phyloP scores from a whole-genome alignment of 2,113 vertebrate species.

The Phyllostomus hastatus region DNA sequence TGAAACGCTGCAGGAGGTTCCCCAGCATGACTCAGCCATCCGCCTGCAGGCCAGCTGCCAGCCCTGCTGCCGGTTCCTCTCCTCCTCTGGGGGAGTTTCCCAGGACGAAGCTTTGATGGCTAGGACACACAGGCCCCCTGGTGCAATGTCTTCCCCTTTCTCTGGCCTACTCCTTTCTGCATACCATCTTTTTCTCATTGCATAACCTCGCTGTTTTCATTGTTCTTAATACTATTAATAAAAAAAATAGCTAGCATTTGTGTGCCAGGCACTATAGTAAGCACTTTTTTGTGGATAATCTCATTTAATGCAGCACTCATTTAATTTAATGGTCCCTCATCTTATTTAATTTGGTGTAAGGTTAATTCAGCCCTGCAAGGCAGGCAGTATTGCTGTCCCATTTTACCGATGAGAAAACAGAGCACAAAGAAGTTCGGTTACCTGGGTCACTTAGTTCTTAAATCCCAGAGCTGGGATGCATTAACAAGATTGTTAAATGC shows the following conservation, averaged over 20 bases:
- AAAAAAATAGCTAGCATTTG: too few species aligned
- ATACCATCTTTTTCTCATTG: too few species aligned
- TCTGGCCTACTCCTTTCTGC: not conserved
- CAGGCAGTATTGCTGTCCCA: not conserved
- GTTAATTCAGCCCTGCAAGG: not conserved
- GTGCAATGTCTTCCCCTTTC: not conserved
- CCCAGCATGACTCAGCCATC: not conserved
- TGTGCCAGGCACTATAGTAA: not conserved
- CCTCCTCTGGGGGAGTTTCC: not conserved
- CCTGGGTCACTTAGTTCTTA: not conserved
- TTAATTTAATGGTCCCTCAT: not conserved
- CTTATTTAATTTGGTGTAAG: not conserved
- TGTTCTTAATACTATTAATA: not conserved
- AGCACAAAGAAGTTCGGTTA: not conserved
- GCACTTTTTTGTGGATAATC: not conserved
- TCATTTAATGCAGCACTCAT: not conserved
- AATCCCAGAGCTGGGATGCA: not conserved
- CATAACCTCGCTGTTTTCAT: not conserved
- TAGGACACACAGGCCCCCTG: not conserved
- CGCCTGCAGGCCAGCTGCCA: not conserved
- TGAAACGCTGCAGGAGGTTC: not conserved
- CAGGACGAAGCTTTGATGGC: not conserved
- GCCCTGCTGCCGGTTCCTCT: not conserved
- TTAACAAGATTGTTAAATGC: not conserved
- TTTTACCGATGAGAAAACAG: not conserved